Evolutionary conservation across 2,797 vertebrate genomes (phyloP).

Genomic region (Pseudochaenichthys georgianus): DNA sequence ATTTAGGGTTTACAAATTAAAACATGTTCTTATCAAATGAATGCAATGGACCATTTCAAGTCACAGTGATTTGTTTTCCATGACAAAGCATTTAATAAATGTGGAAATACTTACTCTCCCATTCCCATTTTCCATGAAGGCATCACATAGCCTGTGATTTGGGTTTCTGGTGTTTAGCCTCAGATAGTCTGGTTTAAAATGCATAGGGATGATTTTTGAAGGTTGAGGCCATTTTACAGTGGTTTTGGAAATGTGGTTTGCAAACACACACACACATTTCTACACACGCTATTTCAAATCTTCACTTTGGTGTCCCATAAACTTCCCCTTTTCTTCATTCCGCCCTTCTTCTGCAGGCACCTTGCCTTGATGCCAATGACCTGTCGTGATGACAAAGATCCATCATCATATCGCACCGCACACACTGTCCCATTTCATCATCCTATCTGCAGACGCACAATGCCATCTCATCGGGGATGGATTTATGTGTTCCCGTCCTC

Average conservation of each 20-base stretch:
- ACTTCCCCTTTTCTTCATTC: slow-evolving; percentile 1
- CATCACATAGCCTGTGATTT: slow-evolving; percentile 76
- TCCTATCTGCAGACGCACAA: slow-evolving; percentile 34
- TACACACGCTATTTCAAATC: slow-evolving; percentile 44
- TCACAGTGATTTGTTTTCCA: slow-evolving; percentile 26
- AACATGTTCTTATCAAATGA: slow-evolving; percentile 25
- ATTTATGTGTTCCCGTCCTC: slow-evolving; percentile 73
- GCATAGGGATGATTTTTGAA: slow-evolving; percentile 65
- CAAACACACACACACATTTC: slow-evolving; percentile 35
- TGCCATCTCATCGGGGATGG: slow-evolving; percentile 63
- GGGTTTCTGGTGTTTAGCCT: slow-evolving; percentile 63
- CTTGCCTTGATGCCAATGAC: slow-evolving; percentile 45
- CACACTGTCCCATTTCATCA: slow-evolving; percentile 65
- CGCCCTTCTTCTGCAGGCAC: slow-evolving; percentile 23
- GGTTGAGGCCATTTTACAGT: slow-evolving; percentile 67
- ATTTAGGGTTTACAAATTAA: slow-evolving; percentile 6
- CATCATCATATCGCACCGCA: slow-evolving; percentile 61
- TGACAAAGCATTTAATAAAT: slow-evolving; percentile 34
- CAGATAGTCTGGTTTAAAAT: slow-evolving; percentile 59
- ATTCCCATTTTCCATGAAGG: slow-evolving; percentile 62
- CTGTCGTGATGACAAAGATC: slow-evolving; percentile 66
- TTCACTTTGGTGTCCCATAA: slow-evolving; percentile 11
- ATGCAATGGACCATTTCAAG: slow-evolving; percentile 19
- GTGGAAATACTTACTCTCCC: slow-evolving; percentile 54
- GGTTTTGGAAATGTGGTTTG: slow-evolving; percentile 76